These are phyloP conservation scores for Tenodera sinensis DNA, from an alignment of 2,888 invertebrate genomes.

Conservation along the genomic window DNA sequence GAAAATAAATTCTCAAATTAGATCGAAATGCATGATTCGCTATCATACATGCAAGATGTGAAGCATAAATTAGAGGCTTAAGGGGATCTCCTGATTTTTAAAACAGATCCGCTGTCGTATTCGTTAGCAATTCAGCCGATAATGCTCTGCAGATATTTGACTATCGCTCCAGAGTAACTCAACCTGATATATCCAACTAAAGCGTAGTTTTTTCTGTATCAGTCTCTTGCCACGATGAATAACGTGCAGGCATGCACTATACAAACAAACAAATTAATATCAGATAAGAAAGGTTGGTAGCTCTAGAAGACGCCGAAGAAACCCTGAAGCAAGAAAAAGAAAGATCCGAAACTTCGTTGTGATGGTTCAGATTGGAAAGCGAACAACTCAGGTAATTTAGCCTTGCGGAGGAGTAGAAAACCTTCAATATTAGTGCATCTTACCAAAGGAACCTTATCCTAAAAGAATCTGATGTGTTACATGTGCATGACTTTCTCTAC, in stretches of 20 bases:
- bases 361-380: background rate
- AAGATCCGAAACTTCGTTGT: background rate
- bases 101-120: background rate
- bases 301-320: background rate
- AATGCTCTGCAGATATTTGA: background rate
- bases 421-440: background rate
- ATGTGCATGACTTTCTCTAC: too few relatives aligned
- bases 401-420: background rate
- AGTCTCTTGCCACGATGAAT: background rate
- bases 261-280: background rate
- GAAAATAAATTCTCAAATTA: background rate
- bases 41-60: background rate
- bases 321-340: background rate
- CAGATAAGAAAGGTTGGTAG: background rate
- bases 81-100: background rate
- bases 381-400: background rate
- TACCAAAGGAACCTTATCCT: background rate
- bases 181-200: background rate
- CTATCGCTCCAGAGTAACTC: background rate
- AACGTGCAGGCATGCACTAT: background rate
- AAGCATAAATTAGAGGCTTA: background rate
- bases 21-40: background rate
- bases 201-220: background rate
- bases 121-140: background rate
- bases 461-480: too few relatives aligned